A percentile compares a stretch with the other conserved stretches of the same genome.
phyloP scores from a whole-genome alignment of 2,888 invertebrate species.

The Hypsopygia costalis region DNA sequence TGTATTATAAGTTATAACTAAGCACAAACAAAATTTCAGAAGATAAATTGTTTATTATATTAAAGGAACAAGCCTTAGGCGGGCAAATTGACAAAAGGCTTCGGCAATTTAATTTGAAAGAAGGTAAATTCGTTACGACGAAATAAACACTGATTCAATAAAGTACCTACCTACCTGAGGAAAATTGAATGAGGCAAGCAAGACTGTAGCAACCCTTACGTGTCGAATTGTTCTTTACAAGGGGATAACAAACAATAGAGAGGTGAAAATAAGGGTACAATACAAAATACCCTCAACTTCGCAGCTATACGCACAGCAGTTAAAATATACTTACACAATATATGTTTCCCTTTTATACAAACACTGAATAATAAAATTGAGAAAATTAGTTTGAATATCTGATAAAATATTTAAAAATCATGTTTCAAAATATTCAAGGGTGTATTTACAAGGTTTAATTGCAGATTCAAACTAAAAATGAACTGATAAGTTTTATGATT shows the following conservation, averaged over 20 bases:
- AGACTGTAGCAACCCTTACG: slow-evolving; percentile 9
- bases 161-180: slow-evolving; percentile 12
- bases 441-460: no score
- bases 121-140: slow-evolving; percentile 16
- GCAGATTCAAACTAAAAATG: no score
- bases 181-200: slow-evolving; percentile 14
- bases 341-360: no score
- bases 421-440: no score
- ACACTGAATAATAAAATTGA: no score
- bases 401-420: no score
- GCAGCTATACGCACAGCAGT: no score
- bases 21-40: not conserved
- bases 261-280: not conserved
- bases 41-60: slow-evolving; percentile 1
- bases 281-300: not conserved
- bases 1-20: no score
- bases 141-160: slow-evolving; percentile 17
- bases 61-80: slow-evolving; percentile 3
- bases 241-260: slow-evolving; percentile 1
- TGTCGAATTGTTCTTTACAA: slow-evolving; percentile 10
- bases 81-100: slow-evolving; percentile 7
- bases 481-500: no score
- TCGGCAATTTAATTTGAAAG: slow-evolving; percentile 10
- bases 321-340: no score
- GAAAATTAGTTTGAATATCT: no score